Evolutionary conservation across 2,888 invertebrate species (phyloP).

Genomic region (Ochropleura plecta): DNA sequence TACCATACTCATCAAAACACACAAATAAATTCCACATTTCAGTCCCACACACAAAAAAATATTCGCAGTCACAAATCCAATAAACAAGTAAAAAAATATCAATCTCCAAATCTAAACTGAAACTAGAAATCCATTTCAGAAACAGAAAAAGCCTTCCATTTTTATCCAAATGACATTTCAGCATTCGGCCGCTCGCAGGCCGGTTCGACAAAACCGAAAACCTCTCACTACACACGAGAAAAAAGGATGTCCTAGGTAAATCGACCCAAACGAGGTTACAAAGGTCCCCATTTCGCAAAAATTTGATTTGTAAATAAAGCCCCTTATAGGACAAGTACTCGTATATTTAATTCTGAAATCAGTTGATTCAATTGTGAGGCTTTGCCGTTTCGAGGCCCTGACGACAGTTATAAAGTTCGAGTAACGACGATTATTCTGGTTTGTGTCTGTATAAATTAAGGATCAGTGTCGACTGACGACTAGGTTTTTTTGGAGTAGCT

Average conservation of each 20-base stretch:
- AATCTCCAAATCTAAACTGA: slow-evolving; percentile 33
- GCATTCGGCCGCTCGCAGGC: slow-evolving; percentile 22
- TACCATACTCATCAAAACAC: neutral
- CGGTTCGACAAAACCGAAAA: slow-evolving; percentile 33
- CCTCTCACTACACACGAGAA: slow-evolving; percentile 46
- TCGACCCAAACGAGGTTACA: slow-evolving; percentile 72
- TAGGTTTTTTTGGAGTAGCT: neutral
- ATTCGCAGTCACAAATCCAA: slow-evolving; percentile 2
- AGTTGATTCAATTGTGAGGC: slow-evolving; percentile 77
- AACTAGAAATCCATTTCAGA: slow-evolving; percentile 34
- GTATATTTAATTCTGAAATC: slow-evolving; percentile 75
- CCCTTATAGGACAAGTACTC: slow-evolving; percentile 68
- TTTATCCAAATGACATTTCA: slow-evolving; percentile 54
- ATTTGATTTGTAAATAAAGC: slow-evolving; percentile 81
- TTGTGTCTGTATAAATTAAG: slow-evolving; percentile 29
- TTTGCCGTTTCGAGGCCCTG: slow-evolving; percentile 34
- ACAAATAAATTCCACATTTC: neutral
- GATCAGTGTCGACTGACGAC: neutral
- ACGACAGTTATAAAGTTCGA: slow-evolving; percentile 30
- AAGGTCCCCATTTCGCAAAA: slow-evolving; percentile 74
- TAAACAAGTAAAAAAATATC: slow-evolving; percentile 28
- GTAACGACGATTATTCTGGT: slow-evolving; percentile 30
- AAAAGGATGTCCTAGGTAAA: slow-evolving; percentile 69
- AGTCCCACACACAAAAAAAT: neutral
- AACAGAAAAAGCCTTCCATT: slow-evolving; percentile 21